Percentiles rank a stretch among this genome's conserved stretches.
Evolutionary conservation across 2,888 invertebrate species (phyloP).

Genomic region (Molorchus minor): DNA sequence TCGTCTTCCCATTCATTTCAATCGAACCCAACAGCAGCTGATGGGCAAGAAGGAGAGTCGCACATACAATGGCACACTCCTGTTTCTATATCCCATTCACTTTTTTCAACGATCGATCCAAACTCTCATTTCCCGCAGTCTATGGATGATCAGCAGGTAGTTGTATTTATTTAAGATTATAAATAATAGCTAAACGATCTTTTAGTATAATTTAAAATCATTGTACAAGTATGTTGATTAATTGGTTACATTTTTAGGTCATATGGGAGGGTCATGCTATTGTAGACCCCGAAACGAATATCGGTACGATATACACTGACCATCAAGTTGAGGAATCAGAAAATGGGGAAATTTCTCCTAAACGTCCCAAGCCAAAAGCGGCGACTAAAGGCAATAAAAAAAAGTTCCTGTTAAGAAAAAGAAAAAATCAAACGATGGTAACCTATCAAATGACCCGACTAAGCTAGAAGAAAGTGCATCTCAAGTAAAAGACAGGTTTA

Average conservation of each 20-base stretch:
- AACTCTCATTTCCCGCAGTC: conserved; percentile 58
- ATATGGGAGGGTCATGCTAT: conserved; percentile 75
- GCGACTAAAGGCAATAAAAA: conserved; percentile 61
- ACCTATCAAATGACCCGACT: conserved; percentile 66
- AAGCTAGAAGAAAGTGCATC: conserved; percentile 75
- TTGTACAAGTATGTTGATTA: conserved; percentile 24
- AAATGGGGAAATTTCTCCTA: conserved; percentile 40
- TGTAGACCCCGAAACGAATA: conserved; percentile 64
- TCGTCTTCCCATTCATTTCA: conserved; percentile 55
- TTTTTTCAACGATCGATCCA: conserved; percentile 60
- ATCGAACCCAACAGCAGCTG: conserved; percentile 48
- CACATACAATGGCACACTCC: conserved; percentile 73
- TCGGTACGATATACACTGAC: conserved; percentile 56
- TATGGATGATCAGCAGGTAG: conserved; percentile 62
- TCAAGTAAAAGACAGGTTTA: conserved; percentile 75
- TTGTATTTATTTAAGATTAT: conserved; percentile 39
- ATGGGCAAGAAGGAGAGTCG: conserved; percentile 54
- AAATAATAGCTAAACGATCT: background rate
- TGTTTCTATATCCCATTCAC: conserved; percentile 62
- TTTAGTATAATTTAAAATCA: conserved; percentile 7
- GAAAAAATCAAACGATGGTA: conserved; percentile 60
- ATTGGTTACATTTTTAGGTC: conserved; percentile 63
- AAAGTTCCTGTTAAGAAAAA: conserved; percentile 64
- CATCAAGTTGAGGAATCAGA: conserved; percentile 42
- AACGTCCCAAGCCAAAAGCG: conserved; percentile 53